Percentiles rank a stretch among this genome's conserved stretches.
Conservation (phyloP, 1,140 invertebrate species). For the Tetragnatha versicolor region DNA sequence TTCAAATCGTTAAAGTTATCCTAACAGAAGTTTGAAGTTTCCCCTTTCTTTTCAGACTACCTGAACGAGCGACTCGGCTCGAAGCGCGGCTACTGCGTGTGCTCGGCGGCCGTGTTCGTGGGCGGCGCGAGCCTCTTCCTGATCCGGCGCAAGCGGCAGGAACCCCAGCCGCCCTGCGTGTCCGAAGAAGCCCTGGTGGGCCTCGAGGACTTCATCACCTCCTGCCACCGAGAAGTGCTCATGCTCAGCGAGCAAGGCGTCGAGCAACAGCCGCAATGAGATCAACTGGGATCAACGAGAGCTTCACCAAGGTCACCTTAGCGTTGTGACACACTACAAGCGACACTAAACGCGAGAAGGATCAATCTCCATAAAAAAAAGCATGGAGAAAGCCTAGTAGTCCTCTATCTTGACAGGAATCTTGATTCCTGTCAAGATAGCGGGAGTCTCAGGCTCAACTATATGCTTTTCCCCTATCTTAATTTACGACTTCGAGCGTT, state of each 20-base stretch:
- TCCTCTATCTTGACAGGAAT: no score
- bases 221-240: slow-evolving; percentile 80
- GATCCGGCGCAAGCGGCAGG: slow-evolving; percentile 69
- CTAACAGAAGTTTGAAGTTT: neutral
- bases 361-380: no score
- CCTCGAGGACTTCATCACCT: slow-evolving; percentile 78
- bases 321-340: no score
- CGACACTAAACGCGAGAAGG: no score
- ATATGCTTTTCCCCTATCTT: no score
- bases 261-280: no score
- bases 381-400: no score
- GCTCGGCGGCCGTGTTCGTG: slow-evolving; percentile 77
- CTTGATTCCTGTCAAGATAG: no score
- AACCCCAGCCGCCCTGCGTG: slow-evolving; percentile 80
- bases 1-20: neutral
- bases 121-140: slow-evolving; percentile 80
- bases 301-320: no score
- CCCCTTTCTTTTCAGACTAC: slow-evolving; percentile 67
- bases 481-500: no score
- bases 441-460: no score
- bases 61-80: slow-evolving; percentile 77
- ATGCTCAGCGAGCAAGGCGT: slow-evolving; percentile 86
- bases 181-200: slow-evolving; percentile 69
- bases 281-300: no score
- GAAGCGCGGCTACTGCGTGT: slow-evolving; percentile 82